Conservation (phyloP, 2,888 invertebrate genomes). For the Spodoptera littoralis region DNA sequence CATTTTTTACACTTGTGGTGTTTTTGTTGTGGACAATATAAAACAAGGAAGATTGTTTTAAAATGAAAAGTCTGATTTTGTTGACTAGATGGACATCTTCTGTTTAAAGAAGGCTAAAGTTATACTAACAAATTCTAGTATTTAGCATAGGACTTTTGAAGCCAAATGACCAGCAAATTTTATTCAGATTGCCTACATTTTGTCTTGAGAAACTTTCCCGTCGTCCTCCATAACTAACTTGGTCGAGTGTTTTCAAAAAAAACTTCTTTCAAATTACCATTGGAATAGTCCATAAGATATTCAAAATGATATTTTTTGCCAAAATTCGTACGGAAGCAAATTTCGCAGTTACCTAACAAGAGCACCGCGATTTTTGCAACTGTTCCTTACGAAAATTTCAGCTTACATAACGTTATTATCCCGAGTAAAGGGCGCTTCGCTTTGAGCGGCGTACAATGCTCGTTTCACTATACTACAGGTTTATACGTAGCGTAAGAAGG, state of each 20-base stretch:
- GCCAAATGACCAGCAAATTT: neutral
- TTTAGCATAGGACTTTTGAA: neutral
- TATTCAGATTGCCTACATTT: constrained; percentile 9
- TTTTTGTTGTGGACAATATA: neutral
- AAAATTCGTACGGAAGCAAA: constrained; percentile 40
- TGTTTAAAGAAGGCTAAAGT: neutral
- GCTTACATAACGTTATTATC: constrained; percentile 76
- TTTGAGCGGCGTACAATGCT: constrained; percentile 75
- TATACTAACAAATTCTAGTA: too few species aligned
- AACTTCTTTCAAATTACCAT: constrained; percentile 34
- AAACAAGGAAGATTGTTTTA: too few species aligned
- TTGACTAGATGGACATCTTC: neutral
- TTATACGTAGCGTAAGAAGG: constrained; percentile 68
- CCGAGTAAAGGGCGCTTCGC: constrained; percentile 66
- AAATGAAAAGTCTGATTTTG: neutral
- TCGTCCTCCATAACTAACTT: constrained; percentile 14
- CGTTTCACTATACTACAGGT: constrained; percentile 58
- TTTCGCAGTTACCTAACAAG: constrained; percentile 58
- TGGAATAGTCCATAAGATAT: constrained; percentile 39
- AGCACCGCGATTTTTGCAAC: constrained; percentile 71
- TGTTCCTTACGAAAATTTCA: constrained; percentile 73
- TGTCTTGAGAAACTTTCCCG: constrained; percentile 4
- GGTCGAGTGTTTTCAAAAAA: constrained; percentile 31
- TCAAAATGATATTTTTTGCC: constrained; percentile 32
- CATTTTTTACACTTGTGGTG: constrained; percentile 19